phyloP scores from a whole-genome alignment of 2,888 invertebrate species.

The Agonum fuliginosum region DNA sequence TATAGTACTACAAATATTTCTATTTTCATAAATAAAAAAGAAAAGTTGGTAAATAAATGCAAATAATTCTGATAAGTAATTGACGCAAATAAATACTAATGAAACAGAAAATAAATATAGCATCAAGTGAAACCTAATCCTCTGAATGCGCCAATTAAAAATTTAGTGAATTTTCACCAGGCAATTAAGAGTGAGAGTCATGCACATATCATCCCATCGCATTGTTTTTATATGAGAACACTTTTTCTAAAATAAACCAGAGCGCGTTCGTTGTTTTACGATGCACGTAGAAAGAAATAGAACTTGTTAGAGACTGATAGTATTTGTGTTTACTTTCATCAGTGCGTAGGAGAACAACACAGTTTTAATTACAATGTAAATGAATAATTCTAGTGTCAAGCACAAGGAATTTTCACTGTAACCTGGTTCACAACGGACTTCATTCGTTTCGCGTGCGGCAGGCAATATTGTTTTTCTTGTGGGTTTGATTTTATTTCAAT shows the following conservation, averaged over 20 bases:
- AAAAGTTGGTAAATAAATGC: no score
- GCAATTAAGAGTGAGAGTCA: constrained; percentile 48
- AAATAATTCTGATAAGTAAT: constrained; percentile 12
- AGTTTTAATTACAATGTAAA: constrained; percentile 42
- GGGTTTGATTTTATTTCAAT: not conserved
- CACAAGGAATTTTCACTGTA: constrained; percentile 18
- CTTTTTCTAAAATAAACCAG: constrained; percentile 49
- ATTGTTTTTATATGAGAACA: constrained; percentile 37
- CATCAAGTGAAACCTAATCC: constrained; percentile 20
- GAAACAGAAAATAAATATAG: not conserved
- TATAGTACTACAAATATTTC: not conserved
- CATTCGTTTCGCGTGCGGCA: constrained; percentile 24
- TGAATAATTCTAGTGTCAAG: constrained; percentile 32
- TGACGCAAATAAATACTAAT: not conserved
- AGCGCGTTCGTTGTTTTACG: not conserved
- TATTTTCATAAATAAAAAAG: not conserved
- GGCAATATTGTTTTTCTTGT: not conserved
- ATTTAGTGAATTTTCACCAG: constrained; percentile 37
- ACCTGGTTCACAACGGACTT: constrained; percentile 42
- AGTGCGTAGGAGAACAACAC: constrained; percentile 27
- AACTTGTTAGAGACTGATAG: constrained; percentile 17
- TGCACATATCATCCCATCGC: constrained; percentile 6
- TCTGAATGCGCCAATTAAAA: constrained; percentile 27
- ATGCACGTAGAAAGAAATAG: constrained; percentile 20
- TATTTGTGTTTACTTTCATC: constrained; percentile 32